Conservation (phyloP, 1,140 invertebrate species). For the Cydia pomonella region DNA sequence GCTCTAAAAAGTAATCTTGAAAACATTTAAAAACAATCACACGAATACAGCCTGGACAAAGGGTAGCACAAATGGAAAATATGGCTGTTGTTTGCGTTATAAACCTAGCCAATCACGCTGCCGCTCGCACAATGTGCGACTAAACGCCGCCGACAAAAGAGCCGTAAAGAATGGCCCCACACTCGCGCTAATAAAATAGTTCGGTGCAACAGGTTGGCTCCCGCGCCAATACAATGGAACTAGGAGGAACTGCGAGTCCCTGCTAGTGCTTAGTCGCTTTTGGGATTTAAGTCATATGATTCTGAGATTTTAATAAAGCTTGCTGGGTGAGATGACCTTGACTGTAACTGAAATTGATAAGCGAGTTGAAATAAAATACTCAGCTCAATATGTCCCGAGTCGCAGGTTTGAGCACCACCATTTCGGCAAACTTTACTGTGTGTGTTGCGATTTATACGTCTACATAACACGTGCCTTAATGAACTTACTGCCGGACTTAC, state of each 20-base stretch:
- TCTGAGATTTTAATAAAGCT: neutral
- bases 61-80: slow-evolving; percentile 62
- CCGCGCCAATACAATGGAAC: slow-evolving; percentile 63
- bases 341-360: too few species aligned
- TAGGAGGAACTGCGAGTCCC: slow-evolving; percentile 52
- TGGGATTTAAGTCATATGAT: neutral
- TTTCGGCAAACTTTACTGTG: too few species aligned
- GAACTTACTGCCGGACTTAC: too few species aligned
- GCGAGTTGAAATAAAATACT: too few species aligned
- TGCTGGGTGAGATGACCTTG: neutral
- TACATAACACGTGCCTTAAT: too few species aligned
- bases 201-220: slow-evolving; percentile 73
- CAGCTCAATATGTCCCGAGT: too few species aligned
- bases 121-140: slow-evolving; percentile 58
- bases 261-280: slow-evolving; percentile 35
- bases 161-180: slow-evolving; percentile 77
- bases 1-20: neutral
- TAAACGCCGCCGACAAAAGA: slow-evolving; percentile 76
- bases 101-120: slow-evolving; percentile 70
- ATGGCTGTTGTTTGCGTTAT: slow-evolving; percentile 69
- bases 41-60: slow-evolving; percentile 54
- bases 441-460: too few species aligned
- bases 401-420: too few species aligned
- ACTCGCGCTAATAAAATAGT: slow-evolving; percentile 78
- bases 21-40: slow-evolving; percentile 46